Base-by-base conservation (phyloP, 2,113 vertebrate genomes). In the Ptilorrhoa leucosticta region DNA sequence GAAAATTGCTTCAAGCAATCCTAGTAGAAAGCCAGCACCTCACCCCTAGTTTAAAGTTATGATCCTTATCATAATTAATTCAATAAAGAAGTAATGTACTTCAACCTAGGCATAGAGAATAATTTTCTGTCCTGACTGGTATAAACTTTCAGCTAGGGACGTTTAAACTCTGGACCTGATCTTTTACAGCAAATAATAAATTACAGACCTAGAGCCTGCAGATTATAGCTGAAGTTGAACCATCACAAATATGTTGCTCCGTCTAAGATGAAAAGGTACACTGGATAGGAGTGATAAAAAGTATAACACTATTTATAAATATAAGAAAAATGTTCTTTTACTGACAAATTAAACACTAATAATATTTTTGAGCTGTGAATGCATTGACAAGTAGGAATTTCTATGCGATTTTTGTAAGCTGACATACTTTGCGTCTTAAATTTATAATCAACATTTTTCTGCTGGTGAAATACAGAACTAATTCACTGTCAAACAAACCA, bases 1-100 rank as follows among this genome's bases (percentile, higher is more conserved):
- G 98, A 99, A 99, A 99, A 99, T 98, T 99, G 99, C 99, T 99
- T 98, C 98, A 96, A 99, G 99, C 99, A 98, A 99, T 99, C 96
- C 97, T 96, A 98, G 98, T 96, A 98, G 98, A 98, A 98, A 99
- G 98, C 98, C 99, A 98, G 98, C 97, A 96, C 98, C 98, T 99
- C 99, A 99, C 99, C 99, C 99, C 98, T 98, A 98, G 98, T 99
- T 99, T 99, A 99, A 99, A 99, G 99, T 99, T 99, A 99, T 98
- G 99, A 99, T 99, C 98, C 99, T 99, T 99, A 99, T 99, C 99
- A 97, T 99, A 99, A 99, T 99, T 99, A 99, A 99, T 99, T 99
- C 99, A 99, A 99, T 99, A 99, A 99, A 99, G 98, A 98, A 98
- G 98, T 99, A 99, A 99, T 99, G 99, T 99, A 99, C 98, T 98